Conservation (phyloP, 2,797 vertebrate species). For the Poecilia picta region DNA sequence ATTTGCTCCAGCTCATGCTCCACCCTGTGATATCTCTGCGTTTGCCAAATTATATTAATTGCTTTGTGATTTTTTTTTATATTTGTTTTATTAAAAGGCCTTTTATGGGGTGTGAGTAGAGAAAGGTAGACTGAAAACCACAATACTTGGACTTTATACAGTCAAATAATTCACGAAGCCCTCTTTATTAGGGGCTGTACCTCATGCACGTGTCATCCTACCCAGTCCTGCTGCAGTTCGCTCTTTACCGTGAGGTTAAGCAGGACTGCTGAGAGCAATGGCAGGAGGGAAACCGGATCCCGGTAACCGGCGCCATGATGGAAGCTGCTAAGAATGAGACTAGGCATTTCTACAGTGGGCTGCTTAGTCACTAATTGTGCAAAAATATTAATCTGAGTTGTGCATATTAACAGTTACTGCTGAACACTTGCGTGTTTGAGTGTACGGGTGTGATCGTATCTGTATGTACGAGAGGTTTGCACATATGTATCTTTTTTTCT, state of each 20-base stretch:
- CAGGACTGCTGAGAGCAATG: slow-evolving; percentile 45
- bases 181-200: slow-evolving; percentile 44
- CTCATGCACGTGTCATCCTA: slow-evolving; percentile 56
- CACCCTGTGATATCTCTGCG: slow-evolving; percentile 47
- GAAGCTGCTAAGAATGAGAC: slow-evolving; percentile 39
- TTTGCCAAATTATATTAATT: slow-evolving; percentile 76
- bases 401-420: slow-evolving; percentile 78
- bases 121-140: slow-evolving; percentile 29
- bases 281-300: slow-evolving; percentile 21
- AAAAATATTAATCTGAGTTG: slow-evolving; percentile 77
- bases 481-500: slow-evolving; percentile 59
- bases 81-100: slow-evolving; percentile 50
- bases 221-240: slow-evolving; percentile 56
- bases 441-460: slow-evolving; percentile 53
- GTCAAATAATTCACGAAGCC: slow-evolving; percentile 32
- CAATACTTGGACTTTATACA: slow-evolving; percentile 37
- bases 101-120: slow-evolving; percentile 42
- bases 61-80: slow-evolving; percentile 49
- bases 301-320: slow-evolving; percentile 38
- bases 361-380: slow-evolving; percentile 73
- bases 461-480: slow-evolving; percentile 55
- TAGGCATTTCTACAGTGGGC: slow-evolving; percentile 49
- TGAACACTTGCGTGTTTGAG: slow-evolving; percentile 68
- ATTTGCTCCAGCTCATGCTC: slow-evolving; percentile 51
- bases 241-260: slow-evolving; percentile 37